These are phyloP conservation scores for Phrynocephalus versicolor DNA, from an alignment of 2,113 vertebrate genomes.

Conservation along the genomic window DNA sequence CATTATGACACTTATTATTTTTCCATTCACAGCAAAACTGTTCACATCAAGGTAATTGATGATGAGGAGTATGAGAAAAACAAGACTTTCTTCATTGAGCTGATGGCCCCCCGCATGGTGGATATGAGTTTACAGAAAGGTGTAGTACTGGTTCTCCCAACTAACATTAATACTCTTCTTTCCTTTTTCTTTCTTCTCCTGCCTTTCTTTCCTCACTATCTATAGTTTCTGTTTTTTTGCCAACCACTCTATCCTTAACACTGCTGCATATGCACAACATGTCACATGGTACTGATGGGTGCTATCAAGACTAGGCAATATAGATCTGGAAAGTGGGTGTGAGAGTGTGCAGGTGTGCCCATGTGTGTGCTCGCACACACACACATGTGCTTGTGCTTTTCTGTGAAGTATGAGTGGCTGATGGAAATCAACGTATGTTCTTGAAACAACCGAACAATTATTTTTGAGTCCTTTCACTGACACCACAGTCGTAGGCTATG, in stretches of 20 bases:
- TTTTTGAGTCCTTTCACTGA: background rate
- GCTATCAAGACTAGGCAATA: background rate
- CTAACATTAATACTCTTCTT: constrained; percentile 73
- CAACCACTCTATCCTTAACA: constrained; percentile 64
- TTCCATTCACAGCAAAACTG: constrained; percentile 85
- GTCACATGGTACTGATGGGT: constrained; percentile 74
- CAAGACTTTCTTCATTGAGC: constrained; percentile 88
- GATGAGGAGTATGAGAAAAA: constrained; percentile 87
- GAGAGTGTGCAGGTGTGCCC: background rate
- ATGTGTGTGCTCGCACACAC: background rate
- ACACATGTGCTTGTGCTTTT: no score
- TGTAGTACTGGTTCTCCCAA: constrained; percentile 82
- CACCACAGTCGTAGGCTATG: background rate
- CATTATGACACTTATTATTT: constrained; percentile 82
- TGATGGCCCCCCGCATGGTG: constrained; percentile 84
- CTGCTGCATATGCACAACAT: constrained; percentile 62
- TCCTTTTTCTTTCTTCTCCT: constrained; percentile 64
- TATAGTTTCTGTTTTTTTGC: constrained; percentile 57
- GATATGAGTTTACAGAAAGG: constrained; percentile 90
- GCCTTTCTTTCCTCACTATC: constrained; percentile 44
- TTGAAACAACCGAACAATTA: background rate
- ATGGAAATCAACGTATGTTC: background rate
- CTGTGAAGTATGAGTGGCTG: background rate
- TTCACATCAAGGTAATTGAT: constrained; percentile 89
- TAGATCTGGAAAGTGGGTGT: constrained; percentile 20